Percentiles rank a stretch among this genome's conserved stretches.
Evolutionary conservation across 2,797 vertebrate genomes (phyloP).

Genomic region (Poeciliopsis presidionis): DNA sequence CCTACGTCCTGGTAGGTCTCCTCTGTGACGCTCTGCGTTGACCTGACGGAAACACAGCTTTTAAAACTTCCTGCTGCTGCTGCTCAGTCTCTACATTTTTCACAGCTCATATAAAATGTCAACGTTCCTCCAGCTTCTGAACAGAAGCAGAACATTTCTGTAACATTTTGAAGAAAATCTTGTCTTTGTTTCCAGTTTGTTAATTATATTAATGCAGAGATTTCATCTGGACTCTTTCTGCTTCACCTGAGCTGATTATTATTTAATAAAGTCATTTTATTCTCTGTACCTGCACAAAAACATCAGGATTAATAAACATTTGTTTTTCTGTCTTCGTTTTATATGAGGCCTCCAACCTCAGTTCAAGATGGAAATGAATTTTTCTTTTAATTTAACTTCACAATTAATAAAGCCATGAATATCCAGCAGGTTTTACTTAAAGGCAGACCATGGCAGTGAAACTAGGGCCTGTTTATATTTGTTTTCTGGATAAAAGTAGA

Average conservation of each 20-base stretch:
- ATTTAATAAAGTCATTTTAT: no score
- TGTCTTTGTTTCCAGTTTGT: neutral
- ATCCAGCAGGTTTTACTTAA: neutral
- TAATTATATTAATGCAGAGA: neutral
- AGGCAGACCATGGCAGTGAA: no score
- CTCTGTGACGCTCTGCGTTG: neutral
- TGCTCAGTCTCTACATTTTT: no score
- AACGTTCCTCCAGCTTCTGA: neutral
- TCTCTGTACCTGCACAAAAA: no score
- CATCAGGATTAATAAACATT: neutral
- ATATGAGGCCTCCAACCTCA: neutral
- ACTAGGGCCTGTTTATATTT: neutral
- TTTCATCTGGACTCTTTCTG: neutral
- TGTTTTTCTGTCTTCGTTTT: neutral
- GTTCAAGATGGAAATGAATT: neutral
- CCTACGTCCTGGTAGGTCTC: slow-evolving; percentile 75
- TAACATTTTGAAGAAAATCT: neutral
- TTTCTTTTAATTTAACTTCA: neutral
- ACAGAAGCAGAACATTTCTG: neutral
- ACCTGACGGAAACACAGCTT: no score
- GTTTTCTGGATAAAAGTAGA: neutral
- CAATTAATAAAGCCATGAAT: neutral
- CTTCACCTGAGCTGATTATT: neutral
- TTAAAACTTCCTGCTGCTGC: no score
- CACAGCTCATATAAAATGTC: neutral